Base-by-base conservation (phyloP, 2,888 invertebrate species). In the Agrotis ipsilon region DNA sequence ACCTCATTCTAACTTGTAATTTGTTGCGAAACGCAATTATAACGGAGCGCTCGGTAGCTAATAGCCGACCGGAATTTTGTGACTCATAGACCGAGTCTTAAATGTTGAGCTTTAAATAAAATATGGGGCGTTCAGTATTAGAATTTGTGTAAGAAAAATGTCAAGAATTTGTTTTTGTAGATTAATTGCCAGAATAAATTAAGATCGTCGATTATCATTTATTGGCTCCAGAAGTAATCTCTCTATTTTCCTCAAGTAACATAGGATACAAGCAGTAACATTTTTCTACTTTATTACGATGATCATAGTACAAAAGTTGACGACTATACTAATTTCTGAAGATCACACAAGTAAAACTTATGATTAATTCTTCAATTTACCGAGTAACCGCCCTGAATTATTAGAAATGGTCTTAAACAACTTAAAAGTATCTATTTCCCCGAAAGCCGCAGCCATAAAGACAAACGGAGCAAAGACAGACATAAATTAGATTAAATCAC, bases 11-110 rank as follows among this genome's bases (percentile, higher is more conserved):
- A 92, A 94, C 90, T 94, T 93, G 91, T 93, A 94, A 93, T 94
- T 94, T 94, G 94, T 94, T 93, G 89, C 86, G 88, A 91, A 94
- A 94, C 88, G 91, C 92, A 94, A 94, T 94, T 94, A 94, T 91
- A 86, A 84, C 89, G 89, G 86, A 88, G 89, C 91, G 90, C 90
- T 90, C 86, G 74, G 81, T 81, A 84, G 88, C 88, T 92, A 91
- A 93, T 93, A 92, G 91, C 88, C 86, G 80, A 78, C 78, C 79
- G 80, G 82, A 86, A 86, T 88, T 88, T 79, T 68, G 79, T 61
- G 81, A 80, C 81, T 76, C 77, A 71, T 74, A 78, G 67, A 72
- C 70, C 16, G 69, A 73, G 65, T 68, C 75, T 78, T 69, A 71
- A 82, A 83, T 71, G 73, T 81, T 68, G 43, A 77, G 72, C 75